Percentiles rank a stretch among this genome's conserved stretches.
Evolutionary conservation across 2,797 vertebrate species (phyloP).

Genomic region (Sebastes minor): DNA sequence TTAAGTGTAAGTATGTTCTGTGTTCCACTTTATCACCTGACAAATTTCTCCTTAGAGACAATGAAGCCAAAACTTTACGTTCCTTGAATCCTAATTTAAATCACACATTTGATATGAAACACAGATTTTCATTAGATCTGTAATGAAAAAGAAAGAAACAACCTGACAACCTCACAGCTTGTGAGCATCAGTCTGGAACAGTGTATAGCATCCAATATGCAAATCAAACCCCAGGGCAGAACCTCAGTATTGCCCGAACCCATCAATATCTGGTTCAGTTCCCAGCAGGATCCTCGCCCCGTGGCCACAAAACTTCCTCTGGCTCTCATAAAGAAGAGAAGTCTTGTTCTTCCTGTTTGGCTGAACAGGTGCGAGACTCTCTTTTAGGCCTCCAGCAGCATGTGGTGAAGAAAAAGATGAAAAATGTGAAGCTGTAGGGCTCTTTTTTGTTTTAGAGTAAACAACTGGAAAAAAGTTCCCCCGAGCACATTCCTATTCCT

Average conservation of each 20-base stretch:
- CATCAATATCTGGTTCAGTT: conserved; percentile 42
- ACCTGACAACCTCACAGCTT: neutral
- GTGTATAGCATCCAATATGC: neutral
- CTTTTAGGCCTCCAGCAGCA: neutral
- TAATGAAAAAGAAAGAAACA: neutral
- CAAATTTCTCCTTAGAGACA: neutral
- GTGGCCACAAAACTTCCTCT: neutral
- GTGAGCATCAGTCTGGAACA: neutral
- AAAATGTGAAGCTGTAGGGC: neutral
- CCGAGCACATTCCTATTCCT: neutral
- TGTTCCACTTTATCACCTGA: neutral
- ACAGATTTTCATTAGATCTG: neutral
- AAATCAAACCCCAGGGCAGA: conserved; percentile 33
- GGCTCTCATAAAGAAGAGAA: conserved; percentile 57
- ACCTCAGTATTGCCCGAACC: conserved; percentile 20
- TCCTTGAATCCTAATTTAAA: neutral
- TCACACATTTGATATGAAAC: neutral
- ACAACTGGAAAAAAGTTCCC: neutral
- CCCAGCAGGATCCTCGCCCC: conserved; percentile 26
- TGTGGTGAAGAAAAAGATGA: neutral
- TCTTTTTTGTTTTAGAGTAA: neutral
- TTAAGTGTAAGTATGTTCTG: neutral
- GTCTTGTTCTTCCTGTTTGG: conserved; percentile 1
- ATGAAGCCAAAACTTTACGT: neutral
- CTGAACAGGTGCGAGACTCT: conserved; percentile 6